phyloP scores from a whole-genome alignment of 2,888 invertebrate species.

The Parnassius orleans region DNA sequence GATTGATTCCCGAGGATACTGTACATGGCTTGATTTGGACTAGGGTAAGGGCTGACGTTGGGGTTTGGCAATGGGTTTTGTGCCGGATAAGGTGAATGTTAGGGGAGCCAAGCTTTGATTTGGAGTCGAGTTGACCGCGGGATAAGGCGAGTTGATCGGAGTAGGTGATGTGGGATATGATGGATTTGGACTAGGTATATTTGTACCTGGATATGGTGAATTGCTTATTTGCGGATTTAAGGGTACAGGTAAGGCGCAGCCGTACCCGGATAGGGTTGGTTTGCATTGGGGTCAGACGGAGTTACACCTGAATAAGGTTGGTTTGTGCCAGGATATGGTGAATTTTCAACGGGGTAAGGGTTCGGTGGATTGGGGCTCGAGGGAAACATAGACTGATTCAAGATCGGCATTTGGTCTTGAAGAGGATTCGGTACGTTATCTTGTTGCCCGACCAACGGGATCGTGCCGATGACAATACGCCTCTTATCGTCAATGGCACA shows the following conservation, averaged over 20 bases:
- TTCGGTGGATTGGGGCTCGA: constrained; percentile 31
- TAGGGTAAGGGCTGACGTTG: constrained; percentile 13
- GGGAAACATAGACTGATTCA: constrained; percentile 42
- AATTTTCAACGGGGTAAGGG: constrained; percentile 29
- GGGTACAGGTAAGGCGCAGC: constrained; percentile 27
- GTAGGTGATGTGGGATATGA: constrained; percentile 30
- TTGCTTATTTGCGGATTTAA: neutral
- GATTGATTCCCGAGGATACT: neutral
- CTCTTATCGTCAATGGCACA: constrained; percentile 40
- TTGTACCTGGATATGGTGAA: neutral
- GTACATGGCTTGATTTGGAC: neutral
- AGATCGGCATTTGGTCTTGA: constrained; percentile 45
- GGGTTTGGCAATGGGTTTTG: constrained; percentile 30
- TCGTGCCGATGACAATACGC: constrained; percentile 52
- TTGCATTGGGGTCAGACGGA: constrained; percentile 6
- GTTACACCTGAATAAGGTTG: constrained; percentile 9
- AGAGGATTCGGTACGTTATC: constrained; percentile 43
- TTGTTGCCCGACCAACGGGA: constrained; percentile 53
- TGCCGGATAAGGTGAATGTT: constrained; percentile 13
- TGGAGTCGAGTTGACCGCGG: neutral
- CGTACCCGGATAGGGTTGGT: constrained; percentile 32
- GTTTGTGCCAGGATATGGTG: neutral
- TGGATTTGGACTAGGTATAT: constrained; percentile 21
- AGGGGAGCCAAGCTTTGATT: constrained; percentile 27
- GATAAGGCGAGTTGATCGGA: constrained; percentile 1